Conservation (phyloP, 1,140 invertebrate genomes). For the Cepaea nemoralis region DNA sequence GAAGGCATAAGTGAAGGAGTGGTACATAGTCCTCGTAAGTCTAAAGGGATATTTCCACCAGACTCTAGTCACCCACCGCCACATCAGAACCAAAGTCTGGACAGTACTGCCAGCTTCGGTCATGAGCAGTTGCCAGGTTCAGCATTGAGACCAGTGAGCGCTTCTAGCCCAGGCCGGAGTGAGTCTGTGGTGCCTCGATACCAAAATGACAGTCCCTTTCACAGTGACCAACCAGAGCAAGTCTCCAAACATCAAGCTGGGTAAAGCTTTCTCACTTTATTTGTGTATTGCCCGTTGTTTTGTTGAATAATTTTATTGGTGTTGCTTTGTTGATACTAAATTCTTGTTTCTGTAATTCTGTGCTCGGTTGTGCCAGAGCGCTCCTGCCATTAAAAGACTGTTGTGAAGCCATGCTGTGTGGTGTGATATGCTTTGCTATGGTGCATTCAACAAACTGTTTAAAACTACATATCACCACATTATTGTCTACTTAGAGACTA, state of each 20-base stretch:
- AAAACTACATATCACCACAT: too few species aligned
- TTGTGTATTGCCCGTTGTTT: neutral
- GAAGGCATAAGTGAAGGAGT: neutral
- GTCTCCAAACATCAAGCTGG: conserved; percentile 35
- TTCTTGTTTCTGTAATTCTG: too few species aligned
- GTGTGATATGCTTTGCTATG: too few species aligned
- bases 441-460: too few species aligned
- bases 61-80: neutral
- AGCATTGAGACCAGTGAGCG: neutral
- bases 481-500: too few species aligned
- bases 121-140: neutral
- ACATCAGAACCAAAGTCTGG: neutral
- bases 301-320: too few species aligned
- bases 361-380: too few species aligned
- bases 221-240: conserved; percentile 41
- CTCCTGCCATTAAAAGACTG: too few species aligned
- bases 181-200: conserved; percentile 45
- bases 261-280: conserved; percentile 39
- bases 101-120: neutral
- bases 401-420: too few species aligned
- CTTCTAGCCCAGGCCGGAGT: neutral
- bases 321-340: neutral
- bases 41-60: neutral
- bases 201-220: conserved; percentile 61
- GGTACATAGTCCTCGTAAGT: neutral